Percentiles rank a stretch among this genome's conserved stretches.
phyloP scores from a whole-genome alignment of 1,140 invertebrate species.

The Vanessa atalanta region DNA sequence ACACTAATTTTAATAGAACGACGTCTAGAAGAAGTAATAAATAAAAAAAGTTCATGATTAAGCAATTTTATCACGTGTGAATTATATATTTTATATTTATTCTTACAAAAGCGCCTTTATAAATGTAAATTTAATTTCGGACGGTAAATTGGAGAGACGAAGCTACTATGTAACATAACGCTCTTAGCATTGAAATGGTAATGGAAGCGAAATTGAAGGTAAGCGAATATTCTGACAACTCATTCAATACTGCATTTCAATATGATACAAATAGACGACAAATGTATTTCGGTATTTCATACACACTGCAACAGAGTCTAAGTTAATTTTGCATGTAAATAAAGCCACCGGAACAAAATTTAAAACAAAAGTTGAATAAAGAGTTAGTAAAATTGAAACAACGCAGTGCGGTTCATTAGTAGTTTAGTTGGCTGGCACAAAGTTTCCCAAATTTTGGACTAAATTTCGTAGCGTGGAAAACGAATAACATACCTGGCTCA shows the following conservation, averaged over 20 bases:
- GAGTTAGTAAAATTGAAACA: constrained; percentile 50
- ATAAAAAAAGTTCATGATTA: no score
- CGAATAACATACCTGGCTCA: constrained; percentile 65
- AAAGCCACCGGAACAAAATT: constrained; percentile 22
- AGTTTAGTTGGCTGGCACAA: constrained; percentile 30
- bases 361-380: constrained; percentile 40
- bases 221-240: constrained; percentile 43
- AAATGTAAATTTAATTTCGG: neutral
- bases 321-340: constrained; percentile 54
- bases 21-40: no score
- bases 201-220: constrained; percentile 58
- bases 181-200: constrained; percentile 55
- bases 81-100: neutral
- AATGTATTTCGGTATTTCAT: constrained; percentile 42
- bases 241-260: constrained; percentile 40
- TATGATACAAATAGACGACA: constrained; percentile 46
- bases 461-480: constrained; percentile 24
- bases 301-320: constrained; percentile 19
- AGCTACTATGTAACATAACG: constrained; percentile 54
- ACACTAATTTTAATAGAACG: no score
- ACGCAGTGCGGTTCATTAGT: constrained; percentile 60
- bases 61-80: neutral
- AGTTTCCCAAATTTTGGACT: constrained; percentile 39
- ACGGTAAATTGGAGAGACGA: constrained; percentile 9
- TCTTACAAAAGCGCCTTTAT: neutral